These are phyloP conservation scores for Eidolon dupreanum DNA, from an alignment of 2,797 vertebrate species.

Conservation along the genomic window DNA sequence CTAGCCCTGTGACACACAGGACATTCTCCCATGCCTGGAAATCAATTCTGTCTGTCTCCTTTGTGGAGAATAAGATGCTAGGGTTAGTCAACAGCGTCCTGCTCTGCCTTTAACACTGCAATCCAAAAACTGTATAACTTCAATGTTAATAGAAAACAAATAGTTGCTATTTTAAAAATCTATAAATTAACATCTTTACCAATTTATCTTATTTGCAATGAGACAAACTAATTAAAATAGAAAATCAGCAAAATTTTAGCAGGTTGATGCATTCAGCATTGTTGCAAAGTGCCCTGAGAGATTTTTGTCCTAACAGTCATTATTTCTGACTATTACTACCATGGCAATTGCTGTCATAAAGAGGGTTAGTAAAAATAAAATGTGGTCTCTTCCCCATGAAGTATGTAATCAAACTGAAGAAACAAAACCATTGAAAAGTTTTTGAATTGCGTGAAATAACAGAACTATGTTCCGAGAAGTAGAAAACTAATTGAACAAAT, in stretches of 20 bases:
- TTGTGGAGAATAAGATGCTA: neutral
- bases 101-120: neutral
- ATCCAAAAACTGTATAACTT: neutral
- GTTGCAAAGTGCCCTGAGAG: neutral
- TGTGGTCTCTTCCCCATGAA: neutral
- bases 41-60: neutral
- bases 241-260: neutral
- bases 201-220: neutral
- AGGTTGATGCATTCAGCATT: neutral
- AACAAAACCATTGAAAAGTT: neutral
- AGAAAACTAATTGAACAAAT: conserved; percentile 17
- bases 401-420: neutral
- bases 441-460: neutral
- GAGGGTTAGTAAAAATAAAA: neutral
- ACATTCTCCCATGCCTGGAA: conserved; percentile 6
- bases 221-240: neutral
- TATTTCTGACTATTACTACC: neutral
- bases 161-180: neutral
- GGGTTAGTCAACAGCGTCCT: neutral
- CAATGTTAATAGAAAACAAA: neutral
- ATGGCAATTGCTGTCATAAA: neutral
- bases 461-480: neutral
- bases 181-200: neutral
- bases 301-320: neutral
- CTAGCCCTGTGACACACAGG: neutral